These are phyloP conservation scores for Orycteropus afer DNA, from an alignment of 2,113 vertebrate genomes.

Conservation along the genomic window DNA sequence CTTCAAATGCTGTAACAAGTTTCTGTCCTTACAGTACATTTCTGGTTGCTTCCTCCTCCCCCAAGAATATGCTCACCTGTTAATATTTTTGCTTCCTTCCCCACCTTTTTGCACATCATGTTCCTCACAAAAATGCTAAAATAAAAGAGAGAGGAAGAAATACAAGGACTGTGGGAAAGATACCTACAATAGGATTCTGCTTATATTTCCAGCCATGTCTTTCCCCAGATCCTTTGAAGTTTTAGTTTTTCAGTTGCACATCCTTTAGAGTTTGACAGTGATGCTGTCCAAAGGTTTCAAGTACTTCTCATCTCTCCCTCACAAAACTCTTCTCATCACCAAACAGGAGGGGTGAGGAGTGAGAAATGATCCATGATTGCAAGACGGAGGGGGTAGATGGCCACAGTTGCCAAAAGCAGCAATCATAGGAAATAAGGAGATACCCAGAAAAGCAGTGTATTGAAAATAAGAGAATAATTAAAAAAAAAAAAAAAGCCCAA, in stretches of 20 bases:
- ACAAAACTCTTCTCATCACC: slow-evolving; percentile 70
- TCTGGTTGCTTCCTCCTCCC: slow-evolving; percentile 48
- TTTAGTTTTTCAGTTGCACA: slow-evolving; percentile 73
- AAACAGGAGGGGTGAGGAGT: slow-evolving; percentile 65
- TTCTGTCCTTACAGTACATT: slow-evolving; percentile 76
- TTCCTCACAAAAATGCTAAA: slow-evolving; percentile 70
- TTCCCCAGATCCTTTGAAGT: slow-evolving; percentile 79
- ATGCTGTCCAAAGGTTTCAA: slow-evolving; percentile 73
- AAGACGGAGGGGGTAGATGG: neutral
- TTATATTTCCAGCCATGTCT: slow-evolving; percentile 75
- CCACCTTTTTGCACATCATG: slow-evolving; percentile 54
- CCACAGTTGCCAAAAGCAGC: slow-evolving; percentile 1
- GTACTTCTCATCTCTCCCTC: slow-evolving; percentile 64
- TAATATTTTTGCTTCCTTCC: slow-evolving; percentile 56
- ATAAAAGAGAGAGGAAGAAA: slow-evolving; percentile 73
- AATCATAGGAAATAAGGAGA: neutral
- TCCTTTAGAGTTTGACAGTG: slow-evolving; percentile 73
- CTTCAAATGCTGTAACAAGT: slow-evolving; percentile 75
- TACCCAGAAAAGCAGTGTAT: neutral
- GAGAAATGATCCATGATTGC: slow-evolving; percentile 71
- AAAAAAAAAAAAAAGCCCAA: neutral
- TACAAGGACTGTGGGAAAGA: neutral
- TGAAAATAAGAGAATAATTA: neutral
- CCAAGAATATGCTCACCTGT: slow-evolving; percentile 76
- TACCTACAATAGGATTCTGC: slow-evolving; percentile 70